Evolutionary conservation across 2,113 vertebrate genomes (phyloP).

Genomic region (Etia nguti): DNA sequence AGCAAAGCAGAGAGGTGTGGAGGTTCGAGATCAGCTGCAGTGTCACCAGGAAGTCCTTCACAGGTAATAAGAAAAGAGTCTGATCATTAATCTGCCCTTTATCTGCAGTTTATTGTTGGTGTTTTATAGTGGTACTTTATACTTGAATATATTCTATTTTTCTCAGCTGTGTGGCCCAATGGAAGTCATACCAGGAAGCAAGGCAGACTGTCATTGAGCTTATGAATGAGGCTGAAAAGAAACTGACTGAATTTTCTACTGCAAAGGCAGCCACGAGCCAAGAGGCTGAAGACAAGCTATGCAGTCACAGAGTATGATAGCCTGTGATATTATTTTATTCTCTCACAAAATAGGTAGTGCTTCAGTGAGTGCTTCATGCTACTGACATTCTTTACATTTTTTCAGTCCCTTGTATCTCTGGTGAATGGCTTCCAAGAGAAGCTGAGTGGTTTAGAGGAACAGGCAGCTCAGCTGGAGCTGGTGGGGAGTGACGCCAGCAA

Average conservation of each 20-base stretch:
- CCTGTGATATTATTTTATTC: background rate
- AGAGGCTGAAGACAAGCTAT: constrained; percentile 84
- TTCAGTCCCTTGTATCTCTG: constrained; percentile 80
- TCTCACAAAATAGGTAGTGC: background rate
- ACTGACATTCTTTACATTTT: background rate
- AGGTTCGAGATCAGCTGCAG: constrained; percentile 76
- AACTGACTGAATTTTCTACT: constrained; percentile 89
- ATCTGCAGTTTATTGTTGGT: background rate
- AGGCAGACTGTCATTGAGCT: constrained; percentile 87
- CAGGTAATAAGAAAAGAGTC: constrained; percentile 70
- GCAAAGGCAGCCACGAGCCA: constrained; percentile 79
- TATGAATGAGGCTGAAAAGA: constrained; percentile 94
- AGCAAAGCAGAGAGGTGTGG: constrained; percentile 77
- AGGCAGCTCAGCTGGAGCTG: constrained; percentile 82
- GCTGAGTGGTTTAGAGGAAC: constrained; percentile 83
- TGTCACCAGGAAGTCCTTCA: constrained; percentile 81
- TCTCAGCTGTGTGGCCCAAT: constrained; percentile 81
- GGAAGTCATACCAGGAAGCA: constrained; percentile 85
- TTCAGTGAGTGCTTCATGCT: background rate
- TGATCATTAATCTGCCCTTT: background rate
- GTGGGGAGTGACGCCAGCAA: constrained; percentile 87
- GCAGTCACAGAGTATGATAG: constrained; percentile 80
- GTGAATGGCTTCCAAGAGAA: constrained; percentile 90
- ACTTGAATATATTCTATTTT: background rate
- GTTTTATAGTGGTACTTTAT: background rate